phyloP scores from a whole-genome alignment of 2,797 vertebrate species.

The Tamandua tetradactyla region DNA sequence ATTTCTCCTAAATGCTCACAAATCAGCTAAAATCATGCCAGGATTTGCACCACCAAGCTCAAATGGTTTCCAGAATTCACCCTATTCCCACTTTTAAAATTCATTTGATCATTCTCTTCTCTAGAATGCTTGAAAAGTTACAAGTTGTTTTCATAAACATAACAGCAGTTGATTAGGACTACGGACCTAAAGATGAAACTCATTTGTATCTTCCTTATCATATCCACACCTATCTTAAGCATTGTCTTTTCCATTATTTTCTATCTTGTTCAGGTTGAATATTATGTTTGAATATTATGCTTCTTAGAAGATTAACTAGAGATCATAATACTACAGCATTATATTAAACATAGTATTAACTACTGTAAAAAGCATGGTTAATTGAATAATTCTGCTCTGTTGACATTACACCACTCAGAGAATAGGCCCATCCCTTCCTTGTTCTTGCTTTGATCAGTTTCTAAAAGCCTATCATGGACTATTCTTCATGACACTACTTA shows the following conservation, averaged over 20 bases:
- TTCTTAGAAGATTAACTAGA: not conserved
- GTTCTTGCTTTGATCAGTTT: not conserved
- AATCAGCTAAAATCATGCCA: not conserved
- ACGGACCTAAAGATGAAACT: not conserved
- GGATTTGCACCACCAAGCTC: not conserved
- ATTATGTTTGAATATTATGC: not conserved
- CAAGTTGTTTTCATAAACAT: not conserved
- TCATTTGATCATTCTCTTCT: not conserved
- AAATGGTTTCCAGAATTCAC: not conserved
- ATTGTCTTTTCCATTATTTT: not conserved
- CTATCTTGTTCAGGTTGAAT: not conserved
- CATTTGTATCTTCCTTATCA: not conserved
- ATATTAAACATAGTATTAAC: not conserved
- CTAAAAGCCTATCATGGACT: not conserved
- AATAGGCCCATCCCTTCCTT: not conserved
- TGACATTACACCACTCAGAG: not conserved
- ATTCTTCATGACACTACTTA: not conserved
- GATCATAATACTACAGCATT: not conserved
- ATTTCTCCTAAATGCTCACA: too few species aligned
- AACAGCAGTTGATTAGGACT: not conserved
- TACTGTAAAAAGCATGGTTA: not conserved
- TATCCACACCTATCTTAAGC: not conserved
- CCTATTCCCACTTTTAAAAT: not conserved
- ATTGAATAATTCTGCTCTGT: not conserved
- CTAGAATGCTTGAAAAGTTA: not conserved